Conservation (phyloP, 1,140 invertebrate genomes). For the Polyergus mexicanus region DNA sequence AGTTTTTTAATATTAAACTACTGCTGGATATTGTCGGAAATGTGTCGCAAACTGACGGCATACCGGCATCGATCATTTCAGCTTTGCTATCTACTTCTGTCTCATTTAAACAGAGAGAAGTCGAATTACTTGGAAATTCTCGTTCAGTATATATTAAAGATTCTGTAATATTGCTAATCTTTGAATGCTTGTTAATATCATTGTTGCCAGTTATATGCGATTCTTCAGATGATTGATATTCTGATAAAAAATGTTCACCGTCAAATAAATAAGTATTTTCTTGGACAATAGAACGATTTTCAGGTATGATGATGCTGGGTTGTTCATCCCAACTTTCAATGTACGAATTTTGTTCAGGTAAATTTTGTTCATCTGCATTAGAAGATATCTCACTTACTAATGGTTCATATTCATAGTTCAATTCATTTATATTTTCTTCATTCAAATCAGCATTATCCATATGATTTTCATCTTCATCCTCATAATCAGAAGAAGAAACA, state of each 20-base stretch:
- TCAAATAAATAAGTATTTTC: constrained; percentile 61
- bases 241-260: constrained; percentile 27
- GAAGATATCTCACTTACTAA: not conserved
- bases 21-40: not conserved
- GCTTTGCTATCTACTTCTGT: not conserved
- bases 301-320: constrained; percentile 58
- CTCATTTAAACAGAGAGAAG: not conserved
- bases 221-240: not conserved
- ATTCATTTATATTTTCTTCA: constrained; percentile 44
- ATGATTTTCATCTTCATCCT: constrained; percentile 52
- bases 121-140: constrained; percentile 3
- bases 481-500: constrained; percentile 53
- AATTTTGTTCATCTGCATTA: not conserved
- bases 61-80: not conserved
- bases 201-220: not conserved
- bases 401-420: constrained; percentile 48
- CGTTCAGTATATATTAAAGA: not conserved
- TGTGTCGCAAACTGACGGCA: not conserved
- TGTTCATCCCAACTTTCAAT: constrained; percentile 76
- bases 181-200: not conserved
- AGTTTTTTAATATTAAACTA: constrained; percentile 9
- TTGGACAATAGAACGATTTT: constrained; percentile 28
- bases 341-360: not conserved
- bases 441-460: not conserved
- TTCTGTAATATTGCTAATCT: not conserved